Base-by-base conservation (phyloP, 1,140 invertebrate species). In the Hesperophylax magnus region DNA sequence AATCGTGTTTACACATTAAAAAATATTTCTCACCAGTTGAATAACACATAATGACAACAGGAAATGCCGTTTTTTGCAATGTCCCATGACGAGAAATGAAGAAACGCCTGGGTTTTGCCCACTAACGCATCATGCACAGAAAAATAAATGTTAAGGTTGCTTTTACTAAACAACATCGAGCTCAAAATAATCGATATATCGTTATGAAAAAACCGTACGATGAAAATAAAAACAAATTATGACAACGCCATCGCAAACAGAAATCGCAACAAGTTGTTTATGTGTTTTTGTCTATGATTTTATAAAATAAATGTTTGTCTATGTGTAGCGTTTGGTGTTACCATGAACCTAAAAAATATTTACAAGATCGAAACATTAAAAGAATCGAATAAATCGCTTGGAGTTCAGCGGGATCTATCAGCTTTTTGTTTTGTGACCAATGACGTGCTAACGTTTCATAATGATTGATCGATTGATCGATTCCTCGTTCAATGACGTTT, bases 21-120 rank as follows among this genome's bases (percentile, higher is more conserved):
- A 52, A 17, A 77, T 63, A 77, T 61, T 67, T 78, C 63, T 52
- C 65, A 79, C 78, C 78, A 79, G 47, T 79, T 79, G 78, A 61
- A 74, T 34, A 74, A 79, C 69, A 79, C 78, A 79, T 74, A 79
- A 74, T 75, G 78, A 79, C 78, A 79, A 74, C 56, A 79, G 71
- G 56, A 79, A 79, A 60, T 72, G 67, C 69, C 78, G 53, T 79
- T 79, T 79, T 54, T 63, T 79, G 58, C 78, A 74, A 63, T 78
- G 60, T 69, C 78, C 78, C 78, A 79, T 79, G 67, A 53, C 69
- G 78, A 74, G 47, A 61, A 54, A 61, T 61, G 15, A 61, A 27
- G 17, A 79, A 20, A 31, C 24, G 34, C 54, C 15, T 53, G 39
- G 39, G 31, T 34, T 56, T 58, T 17, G 15, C 20, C 0, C 20